These are phyloP conservation scores for Smithornis capensis DNA, from an alignment of 2,113 vertebrate genomes.

Conservation along the genomic window DNA sequence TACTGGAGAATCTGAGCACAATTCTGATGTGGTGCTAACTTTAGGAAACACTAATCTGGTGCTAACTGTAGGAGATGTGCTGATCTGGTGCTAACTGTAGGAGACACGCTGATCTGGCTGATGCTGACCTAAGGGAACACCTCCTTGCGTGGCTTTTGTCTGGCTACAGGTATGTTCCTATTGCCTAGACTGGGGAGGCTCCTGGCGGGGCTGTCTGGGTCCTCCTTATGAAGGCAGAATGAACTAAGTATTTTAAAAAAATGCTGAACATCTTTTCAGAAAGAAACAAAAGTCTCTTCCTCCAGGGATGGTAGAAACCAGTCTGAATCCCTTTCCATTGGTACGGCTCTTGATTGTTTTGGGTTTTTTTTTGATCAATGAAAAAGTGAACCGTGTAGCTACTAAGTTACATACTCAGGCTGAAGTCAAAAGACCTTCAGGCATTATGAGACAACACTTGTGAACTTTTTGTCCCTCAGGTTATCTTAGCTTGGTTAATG, in stretches of 20 bases:
- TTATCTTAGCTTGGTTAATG: not conserved
- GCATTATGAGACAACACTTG: not conserved
- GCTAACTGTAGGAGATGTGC: not conserved
- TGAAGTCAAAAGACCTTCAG: not conserved
- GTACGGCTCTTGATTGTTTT: not conserved
- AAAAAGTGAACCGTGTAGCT: not conserved
- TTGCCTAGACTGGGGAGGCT: not conserved
- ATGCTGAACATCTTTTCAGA: not conserved
- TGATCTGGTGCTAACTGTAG: not conserved
- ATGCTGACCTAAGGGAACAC: not conserved
- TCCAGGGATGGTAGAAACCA: not conserved
- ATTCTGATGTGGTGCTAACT: conserved; percentile 17
- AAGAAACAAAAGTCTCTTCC: not conserved
- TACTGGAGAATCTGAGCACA: conserved; percentile 19
- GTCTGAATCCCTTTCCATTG: not conserved
- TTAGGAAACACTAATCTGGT: not conserved
- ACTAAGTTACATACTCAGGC: not conserved
- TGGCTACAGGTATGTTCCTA: not conserved
- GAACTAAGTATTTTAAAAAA: not conserved
- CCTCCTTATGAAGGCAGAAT: not conserved
- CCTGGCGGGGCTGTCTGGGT: not conserved
- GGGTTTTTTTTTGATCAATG: not conserved
- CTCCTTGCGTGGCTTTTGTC: not conserved
- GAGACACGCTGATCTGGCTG: not conserved
- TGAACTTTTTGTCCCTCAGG: not conserved